Evolutionary conservation across 2,888 invertebrate genomes (phyloP), one percentile per base, ranked within the genome.

Genomic region (Tridacna crocea): DNA sequence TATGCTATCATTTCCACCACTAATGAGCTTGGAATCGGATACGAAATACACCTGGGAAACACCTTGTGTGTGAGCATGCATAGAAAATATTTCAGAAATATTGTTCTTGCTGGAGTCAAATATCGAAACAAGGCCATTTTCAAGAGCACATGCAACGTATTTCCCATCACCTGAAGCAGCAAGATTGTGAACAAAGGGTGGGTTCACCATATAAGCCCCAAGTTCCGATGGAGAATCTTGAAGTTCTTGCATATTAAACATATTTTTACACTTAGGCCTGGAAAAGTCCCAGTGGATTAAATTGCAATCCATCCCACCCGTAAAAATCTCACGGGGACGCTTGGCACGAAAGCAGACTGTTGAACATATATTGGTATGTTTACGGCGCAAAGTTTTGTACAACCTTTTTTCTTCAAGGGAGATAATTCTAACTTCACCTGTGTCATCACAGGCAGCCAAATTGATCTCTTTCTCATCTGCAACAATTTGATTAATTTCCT

Each of bases 201-300:
- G 94, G 79, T 92, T 94, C 17, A 94, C 88, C 89, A 94, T 89
- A 80, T 92, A 92, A 0, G 91, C 89, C 0, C 90, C 90, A 10
- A 84, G 80, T 47, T 91, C 90, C 8, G 88, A 88, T 0, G 87
- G 88, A 0, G 88, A 85, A 76, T 89, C 89, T 22, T 92, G 87
- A 26, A 92, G 68, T 75, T 93, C 93, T 63, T 92, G 91, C 92
- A 94, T 93, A 81, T 92, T 91, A 77, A 93, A 92, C 77, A 90
- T 89, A 75, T 93, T 92, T 46, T 92, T 76, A 68, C 90, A 89
- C 51, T 91, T 92, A 10, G 88, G 90, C 17, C 90, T 88, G 0
- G 92, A 89, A 79, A 92, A 94, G 80, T 93, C 92, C 94, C 94
- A 94, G 75, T 93, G 93, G 19, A 94, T 90, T 17, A 94, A 81